A percentile compares a stretch with the other conserved stretches of the same genome.
These are phyloP conservation scores for Euzophera pinguis DNA, from an alignment of 2,888 invertebrate species.

Conservation along the genomic window DNA sequence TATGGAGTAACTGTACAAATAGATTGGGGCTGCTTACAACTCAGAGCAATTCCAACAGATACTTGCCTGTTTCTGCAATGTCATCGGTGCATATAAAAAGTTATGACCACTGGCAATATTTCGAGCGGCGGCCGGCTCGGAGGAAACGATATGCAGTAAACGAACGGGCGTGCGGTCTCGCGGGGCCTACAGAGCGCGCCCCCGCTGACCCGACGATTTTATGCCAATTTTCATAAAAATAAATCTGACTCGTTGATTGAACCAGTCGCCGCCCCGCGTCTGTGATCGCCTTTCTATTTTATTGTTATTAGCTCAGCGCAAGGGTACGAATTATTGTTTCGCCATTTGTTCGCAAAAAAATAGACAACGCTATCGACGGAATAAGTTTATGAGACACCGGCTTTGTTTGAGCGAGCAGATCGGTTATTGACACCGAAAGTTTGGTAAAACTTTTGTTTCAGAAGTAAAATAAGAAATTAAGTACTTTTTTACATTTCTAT, in stretches of 20 bases:
- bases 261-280: constrained; percentile 70
- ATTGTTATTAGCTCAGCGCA: constrained; percentile 76
- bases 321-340: constrained; percentile 79
- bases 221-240: constrained; percentile 81
- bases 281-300: constrained; percentile 77
- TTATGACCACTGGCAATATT: constrained; percentile 78
- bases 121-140: constrained; percentile 51
- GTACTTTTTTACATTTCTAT: neutral
- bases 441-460: neutral
- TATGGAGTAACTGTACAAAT: neutral
- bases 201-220: constrained; percentile 75
- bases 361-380: constrained; percentile 44
- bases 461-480: neutral
- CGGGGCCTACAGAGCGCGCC: constrained; percentile 58
- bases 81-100: constrained; percentile 80
- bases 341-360: constrained; percentile 70
- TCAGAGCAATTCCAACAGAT: constrained; percentile 36
- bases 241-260: constrained; percentile 79
- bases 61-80: constrained; percentile 73
- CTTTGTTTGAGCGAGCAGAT: constrained; percentile 4
- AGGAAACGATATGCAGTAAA: constrained; percentile 80
- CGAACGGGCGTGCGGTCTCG: constrained; percentile 76
- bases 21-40: constrained; percentile 29
- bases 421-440: neutral
- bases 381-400: constrained; percentile 47